Evolutionary conservation across 64 coral and sea anemone species (phyloP).

Genomic region (Astreopora myriophthalma): DNA sequence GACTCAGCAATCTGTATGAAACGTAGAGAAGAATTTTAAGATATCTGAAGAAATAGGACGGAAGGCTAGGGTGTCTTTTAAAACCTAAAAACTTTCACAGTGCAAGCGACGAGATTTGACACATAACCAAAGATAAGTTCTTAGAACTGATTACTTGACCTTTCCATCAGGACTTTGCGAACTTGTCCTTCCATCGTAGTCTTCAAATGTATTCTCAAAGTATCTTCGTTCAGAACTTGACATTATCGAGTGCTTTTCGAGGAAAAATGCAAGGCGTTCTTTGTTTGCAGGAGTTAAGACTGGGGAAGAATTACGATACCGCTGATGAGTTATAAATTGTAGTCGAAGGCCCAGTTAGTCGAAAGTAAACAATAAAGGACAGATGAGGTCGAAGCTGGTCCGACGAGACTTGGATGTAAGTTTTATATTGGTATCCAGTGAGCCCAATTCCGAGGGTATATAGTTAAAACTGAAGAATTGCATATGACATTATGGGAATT

Average conservation of each 20-base stretch:
- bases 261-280: not conserved
- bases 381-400: too few relatives aligned
- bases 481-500: not conserved
- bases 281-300: not conserved
- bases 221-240: slow-evolving; percentile 57
- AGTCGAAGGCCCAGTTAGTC: not conserved
- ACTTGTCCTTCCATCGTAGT: slow-evolving; percentile 67
- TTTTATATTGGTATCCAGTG: not conserved
- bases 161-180: slow-evolving; percentile 50
- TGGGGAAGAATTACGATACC: not conserved
- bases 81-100: too few relatives aligned
- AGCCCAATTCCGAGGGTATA: not conserved
- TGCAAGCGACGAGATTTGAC: too few relatives aligned
- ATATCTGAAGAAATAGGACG: too few relatives aligned
- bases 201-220: slow-evolving; percentile 83
- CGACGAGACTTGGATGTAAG: too few relatives aligned
- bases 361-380: not conserved
- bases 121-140: too few relatives aligned
- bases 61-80: too few relatives aligned
- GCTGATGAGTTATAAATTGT: not conserved
- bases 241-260: not conserved
- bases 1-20: slow-evolving; percentile 65
- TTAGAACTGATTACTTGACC: too few relatives aligned
- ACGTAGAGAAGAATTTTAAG: not conserved
- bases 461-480: not conserved